Percentiles rank a stretch among this genome's conserved stretches.
Evolutionary conservation across 2,888 invertebrate genomes (phyloP).

Genomic region (Tachina lurida): DNA sequence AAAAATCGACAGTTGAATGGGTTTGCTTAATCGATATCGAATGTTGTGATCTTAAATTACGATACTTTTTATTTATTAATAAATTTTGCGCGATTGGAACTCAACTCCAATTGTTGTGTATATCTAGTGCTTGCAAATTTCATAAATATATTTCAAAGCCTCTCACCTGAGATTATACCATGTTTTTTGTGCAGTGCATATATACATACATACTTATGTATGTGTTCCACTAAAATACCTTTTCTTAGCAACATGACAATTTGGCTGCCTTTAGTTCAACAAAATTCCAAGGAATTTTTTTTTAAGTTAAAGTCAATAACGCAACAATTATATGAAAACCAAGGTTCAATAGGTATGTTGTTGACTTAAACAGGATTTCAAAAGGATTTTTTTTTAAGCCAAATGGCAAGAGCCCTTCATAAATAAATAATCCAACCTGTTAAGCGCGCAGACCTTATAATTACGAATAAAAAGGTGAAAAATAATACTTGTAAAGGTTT

Average conservation of each 20-base stretch:
- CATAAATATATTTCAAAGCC: too few relatives aligned
- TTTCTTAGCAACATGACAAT: constrained; percentile 11
- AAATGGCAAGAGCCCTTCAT: constrained; percentile 44
- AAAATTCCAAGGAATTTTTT: constrained; percentile 21
- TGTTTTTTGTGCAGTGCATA: constrained; percentile 12
- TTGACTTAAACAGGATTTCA: constrained; percentile 58
- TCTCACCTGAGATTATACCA: background rate
- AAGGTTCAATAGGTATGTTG: constrained; percentile 44
- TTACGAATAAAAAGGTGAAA: constrained; percentile 39
- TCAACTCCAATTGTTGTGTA: too few relatives aligned
- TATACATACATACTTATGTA: too few relatives aligned
- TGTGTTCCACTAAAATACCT: background rate
- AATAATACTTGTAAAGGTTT: constrained; percentile 27
- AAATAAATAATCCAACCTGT: constrained; percentile 62
- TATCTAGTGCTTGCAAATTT: too few relatives aligned
- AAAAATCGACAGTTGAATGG: too few relatives aligned
- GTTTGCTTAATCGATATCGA: too few relatives aligned
- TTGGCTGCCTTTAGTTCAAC: constrained; percentile 20
- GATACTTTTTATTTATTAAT: too few relatives aligned
- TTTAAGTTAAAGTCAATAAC: constrained; percentile 44
- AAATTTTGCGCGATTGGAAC: too few relatives aligned
- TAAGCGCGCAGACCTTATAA: constrained; percentile 30
- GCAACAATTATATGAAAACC: constrained; percentile 21
- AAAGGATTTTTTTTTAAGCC: constrained; percentile 37
- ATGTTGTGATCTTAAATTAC: too few relatives aligned